Conservation (phyloP, 2,113 vertebrate species). For the Neolamprologus brichardi region DNA sequence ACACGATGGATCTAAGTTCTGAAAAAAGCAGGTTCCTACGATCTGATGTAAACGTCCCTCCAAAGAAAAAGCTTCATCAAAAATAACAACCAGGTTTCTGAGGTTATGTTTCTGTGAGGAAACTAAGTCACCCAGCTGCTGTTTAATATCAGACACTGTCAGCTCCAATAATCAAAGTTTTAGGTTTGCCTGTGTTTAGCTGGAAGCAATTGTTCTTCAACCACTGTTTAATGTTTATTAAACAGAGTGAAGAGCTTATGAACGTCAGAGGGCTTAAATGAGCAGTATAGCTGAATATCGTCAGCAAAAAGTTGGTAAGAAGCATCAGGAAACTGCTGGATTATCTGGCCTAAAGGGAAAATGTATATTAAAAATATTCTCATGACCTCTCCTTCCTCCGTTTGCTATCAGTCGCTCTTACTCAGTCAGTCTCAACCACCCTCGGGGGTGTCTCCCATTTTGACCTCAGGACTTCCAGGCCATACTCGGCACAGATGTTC, state of each 20-base stretch:
- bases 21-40: background rate
- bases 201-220: too few species aligned
- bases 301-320: too few species aligned
- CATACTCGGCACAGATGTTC: accelerated
- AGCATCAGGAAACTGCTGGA: too few species aligned
- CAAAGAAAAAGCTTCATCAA: background rate
- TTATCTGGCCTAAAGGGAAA: background rate
- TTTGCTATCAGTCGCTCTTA: accelerated
- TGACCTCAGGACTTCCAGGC: background rate
- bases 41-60: background rate
- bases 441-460: background rate
- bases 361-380: background rate
- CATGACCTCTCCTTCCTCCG: accelerated
- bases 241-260: too few species aligned
- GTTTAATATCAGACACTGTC: too few species aligned
- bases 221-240: too few species aligned
- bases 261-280: too few species aligned
- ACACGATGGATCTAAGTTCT: background rate
- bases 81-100: background rate
- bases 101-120: background rate
- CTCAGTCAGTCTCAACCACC: background rate
- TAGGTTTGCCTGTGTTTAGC: too few species aligned
- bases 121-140: too few species aligned
- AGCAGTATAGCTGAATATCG: too few species aligned
- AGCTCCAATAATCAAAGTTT: too few species aligned